These are phyloP conservation scores for Tillus elongatus DNA, from an alignment of 2,888 invertebrate genomes.

Conservation along the genomic window DNA sequence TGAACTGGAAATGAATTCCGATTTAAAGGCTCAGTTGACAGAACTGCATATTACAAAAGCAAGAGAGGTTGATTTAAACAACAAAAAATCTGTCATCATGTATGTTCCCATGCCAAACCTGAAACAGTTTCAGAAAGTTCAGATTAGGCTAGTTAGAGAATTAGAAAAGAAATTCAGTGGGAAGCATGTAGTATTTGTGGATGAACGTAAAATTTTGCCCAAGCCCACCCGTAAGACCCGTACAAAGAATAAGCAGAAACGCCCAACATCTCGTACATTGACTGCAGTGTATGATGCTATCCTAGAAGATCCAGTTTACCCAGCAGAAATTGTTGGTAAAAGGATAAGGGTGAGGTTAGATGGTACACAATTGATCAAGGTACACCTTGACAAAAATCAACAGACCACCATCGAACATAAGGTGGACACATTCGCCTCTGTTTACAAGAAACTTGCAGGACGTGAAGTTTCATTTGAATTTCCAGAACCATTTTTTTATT, in stretches of 20 bases:
- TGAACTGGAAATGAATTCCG: constrained; percentile 95
- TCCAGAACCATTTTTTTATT: too few relatives aligned
- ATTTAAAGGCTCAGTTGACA: constrained; percentile 89
- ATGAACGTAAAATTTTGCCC: too few relatives aligned
- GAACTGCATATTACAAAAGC: constrained; percentile 93
- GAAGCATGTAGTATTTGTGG: constrained; percentile 96
- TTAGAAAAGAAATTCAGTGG: constrained; percentile 99
- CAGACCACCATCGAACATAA: constrained; percentile 99
- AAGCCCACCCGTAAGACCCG: too few relatives aligned
- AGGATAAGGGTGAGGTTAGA: constrained; percentile 93
- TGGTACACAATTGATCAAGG: constrained; percentile 92
- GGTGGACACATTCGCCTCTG: too few relatives aligned
- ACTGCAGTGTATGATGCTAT: constrained; percentile 97
- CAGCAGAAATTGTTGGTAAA: constrained; percentile 98
- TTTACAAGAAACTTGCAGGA: too few relatives aligned
- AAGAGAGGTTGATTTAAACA: constrained; percentile 86
- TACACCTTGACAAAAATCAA: constrained; percentile 95
- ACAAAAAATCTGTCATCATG: constrained; percentile 96
- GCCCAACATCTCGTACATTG: constrained; percentile 76
- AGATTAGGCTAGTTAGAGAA: constrained; percentile 91
- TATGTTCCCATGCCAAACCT: constrained; percentile 98
- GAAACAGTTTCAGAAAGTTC: constrained; percentile 95
- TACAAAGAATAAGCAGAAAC: constrained; percentile 67
- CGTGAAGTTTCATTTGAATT: too few relatives aligned
- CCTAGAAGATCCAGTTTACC: constrained; percentile 94